phyloP scores from a whole-genome alignment of 2,888 invertebrate species.

The Epistrophe grossulariae region DNA sequence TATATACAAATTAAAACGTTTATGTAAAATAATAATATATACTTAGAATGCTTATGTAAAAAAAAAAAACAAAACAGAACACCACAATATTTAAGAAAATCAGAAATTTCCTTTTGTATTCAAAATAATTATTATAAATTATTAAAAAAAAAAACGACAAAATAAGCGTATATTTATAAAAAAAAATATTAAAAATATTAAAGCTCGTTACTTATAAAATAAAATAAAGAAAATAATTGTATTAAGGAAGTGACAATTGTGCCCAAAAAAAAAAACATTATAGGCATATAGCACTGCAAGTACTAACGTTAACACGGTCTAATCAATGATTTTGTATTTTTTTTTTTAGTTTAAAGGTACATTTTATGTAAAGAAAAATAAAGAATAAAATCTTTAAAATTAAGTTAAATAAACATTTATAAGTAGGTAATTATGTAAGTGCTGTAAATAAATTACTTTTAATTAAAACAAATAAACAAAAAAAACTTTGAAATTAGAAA shows the following conservation, averaged over 20 bases:
- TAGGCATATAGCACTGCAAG: not conserved
- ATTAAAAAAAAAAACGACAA: slow-evolving; percentile 14
- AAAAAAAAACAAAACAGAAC: slow-evolving; percentile 11
- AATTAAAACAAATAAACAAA: slow-evolving; percentile 15
- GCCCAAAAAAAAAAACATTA: not conserved
- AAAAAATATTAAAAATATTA: not conserved
- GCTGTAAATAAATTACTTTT: slow-evolving; percentile 63
- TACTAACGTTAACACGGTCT: not conserved
- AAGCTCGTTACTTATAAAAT: slow-evolving; percentile 2
- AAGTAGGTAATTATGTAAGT: slow-evolving; percentile 69
- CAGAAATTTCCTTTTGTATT: slow-evolving; percentile 56
- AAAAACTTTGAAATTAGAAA: slow-evolving; percentile 33
- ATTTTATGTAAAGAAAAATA: slow-evolving; percentile 49
- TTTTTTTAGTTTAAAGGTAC: slow-evolving; percentile 34
- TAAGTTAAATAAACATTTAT: slow-evolving; percentile 63
- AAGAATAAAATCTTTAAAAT: slow-evolving; percentile 25
- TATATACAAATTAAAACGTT: not conserved
- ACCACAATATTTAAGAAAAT: slow-evolving; percentile 33
- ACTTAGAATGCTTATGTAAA: slow-evolving; percentile 8
- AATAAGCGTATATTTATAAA: slow-evolving; percentile 19
- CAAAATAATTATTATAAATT: not conserved
- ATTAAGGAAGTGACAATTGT: slow-evolving; percentile 13
- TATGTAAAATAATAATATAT: slow-evolving; percentile 4
- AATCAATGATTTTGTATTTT: slow-evolving; percentile 11
- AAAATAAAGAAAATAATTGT: not conserved